Base-by-base conservation (phyloP, 2,888 invertebrate genomes). In the Dryadula phaetusa region DNA sequence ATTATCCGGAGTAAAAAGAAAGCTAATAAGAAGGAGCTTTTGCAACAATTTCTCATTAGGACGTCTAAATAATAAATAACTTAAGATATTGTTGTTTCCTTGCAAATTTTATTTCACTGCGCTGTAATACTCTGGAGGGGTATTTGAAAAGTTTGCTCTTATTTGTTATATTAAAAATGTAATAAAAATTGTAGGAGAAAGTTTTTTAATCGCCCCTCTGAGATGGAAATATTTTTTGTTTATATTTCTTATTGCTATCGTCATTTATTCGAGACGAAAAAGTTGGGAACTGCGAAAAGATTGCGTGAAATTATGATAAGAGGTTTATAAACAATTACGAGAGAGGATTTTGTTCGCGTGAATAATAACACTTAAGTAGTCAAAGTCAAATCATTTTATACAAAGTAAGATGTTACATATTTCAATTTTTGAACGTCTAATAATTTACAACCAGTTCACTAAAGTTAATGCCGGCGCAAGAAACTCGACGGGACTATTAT, bases 21-120 rank as follows among this genome's bases (percentile, higher is more conserved):
- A 67, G 60, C 56, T 68, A 70, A 66, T 66, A 68, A 66, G 42
- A 52, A 7, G 44, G 61, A 70, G 62, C 53, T 65, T 63, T 44
- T 40, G 58, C 25, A 62, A 44, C 54, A 67, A 64, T 66, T 64
- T 69, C 28, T 69, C 62, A 62, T 69, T 71, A 62, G 71, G 54
- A 65, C 52, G 46, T 18, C 28, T 44, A 49, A 64, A 64, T 62
- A 64, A 62, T 47, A 71, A 58, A 16, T 58, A 58, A 63, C 65
- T 53, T 68, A 64, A 32, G 16, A 52, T 65, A 54, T 54, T 46
- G 49, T 49, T 62, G 67, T 70, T 68, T 66, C 37, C 44, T 56
- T 62, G n/a, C 37, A 53, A 66, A 69, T 62, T 34, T 63, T 66
- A 56, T 64, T 62, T 54, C 34, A 25, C 22, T n/a, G 32, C 25